These are phyloP conservation scores for Megaceryle maxima DNA, from an alignment of 2,113 vertebrate genomes.

Conservation along the genomic window DNA sequence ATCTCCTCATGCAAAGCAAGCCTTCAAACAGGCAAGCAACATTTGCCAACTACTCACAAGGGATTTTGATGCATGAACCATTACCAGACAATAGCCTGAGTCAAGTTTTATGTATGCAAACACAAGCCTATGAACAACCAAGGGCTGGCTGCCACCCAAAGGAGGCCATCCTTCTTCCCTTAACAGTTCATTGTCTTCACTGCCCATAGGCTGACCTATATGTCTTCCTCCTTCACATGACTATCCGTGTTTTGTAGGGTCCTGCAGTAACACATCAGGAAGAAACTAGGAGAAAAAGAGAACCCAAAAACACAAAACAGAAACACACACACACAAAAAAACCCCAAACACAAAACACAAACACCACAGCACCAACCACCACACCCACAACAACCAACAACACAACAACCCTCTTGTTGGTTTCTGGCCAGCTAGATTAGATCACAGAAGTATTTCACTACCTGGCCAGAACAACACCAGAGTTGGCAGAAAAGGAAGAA, in stretches of 20 bases:
- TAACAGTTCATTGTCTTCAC: background rate
- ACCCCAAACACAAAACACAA: no score
- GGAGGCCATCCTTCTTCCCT: background rate
- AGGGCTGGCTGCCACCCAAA: background rate
- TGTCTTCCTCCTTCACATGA: rapidly evolving
- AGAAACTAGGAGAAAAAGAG: background rate
- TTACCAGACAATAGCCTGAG: background rate
- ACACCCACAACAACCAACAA: background rate
- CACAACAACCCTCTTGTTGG: background rate
- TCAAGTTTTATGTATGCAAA: background rate
- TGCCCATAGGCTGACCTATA: rapidly evolving
- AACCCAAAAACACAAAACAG: background rate
- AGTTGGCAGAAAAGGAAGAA: background rate
- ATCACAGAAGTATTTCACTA: background rate
- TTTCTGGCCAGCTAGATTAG: background rate
- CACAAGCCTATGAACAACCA: background rate
- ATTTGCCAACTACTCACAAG: background rate
- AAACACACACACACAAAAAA: background rate
- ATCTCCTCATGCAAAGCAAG: background rate
- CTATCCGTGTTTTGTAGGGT: background rate
- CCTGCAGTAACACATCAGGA: background rate
- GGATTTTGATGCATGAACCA: background rate
- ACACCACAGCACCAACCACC: no score
- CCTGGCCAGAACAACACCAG: rapidly evolving
- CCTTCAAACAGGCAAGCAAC: background rate